Percentiles rank a stretch among this genome's conserved stretches.
Conservation (phyloP, 2,888 invertebrate species). For the Theretra japonica region DNA sequence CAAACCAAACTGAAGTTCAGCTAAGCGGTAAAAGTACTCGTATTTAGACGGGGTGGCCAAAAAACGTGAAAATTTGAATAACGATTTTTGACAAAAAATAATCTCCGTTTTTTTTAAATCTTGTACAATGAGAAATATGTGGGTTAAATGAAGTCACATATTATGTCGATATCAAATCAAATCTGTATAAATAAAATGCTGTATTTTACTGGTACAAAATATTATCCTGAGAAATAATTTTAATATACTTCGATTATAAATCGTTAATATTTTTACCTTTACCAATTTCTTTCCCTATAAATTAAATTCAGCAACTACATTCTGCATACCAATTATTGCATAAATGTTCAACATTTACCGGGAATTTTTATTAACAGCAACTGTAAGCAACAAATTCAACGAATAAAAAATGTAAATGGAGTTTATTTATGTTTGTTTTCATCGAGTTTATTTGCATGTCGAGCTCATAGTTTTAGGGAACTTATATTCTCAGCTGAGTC, state of each 20-base stretch:
- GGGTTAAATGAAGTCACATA: no score
- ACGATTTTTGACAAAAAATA: no score
- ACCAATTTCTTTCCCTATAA: background rate
- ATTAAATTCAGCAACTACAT: background rate
- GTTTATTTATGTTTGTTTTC: background rate
- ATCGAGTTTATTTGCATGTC: conserved; percentile 1
- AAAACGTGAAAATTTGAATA: no score
- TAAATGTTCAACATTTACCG: background rate
- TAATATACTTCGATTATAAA: background rate
- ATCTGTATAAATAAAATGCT: no score
- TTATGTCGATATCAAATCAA: no score
- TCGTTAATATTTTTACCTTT: background rate
- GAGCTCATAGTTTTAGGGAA: background rate
- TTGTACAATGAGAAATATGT: no score
- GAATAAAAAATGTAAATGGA: conserved; percentile 4
- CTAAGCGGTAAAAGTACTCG: no score
- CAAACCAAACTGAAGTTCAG: no score
- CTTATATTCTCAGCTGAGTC: background rate
- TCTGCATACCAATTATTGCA: background rate
- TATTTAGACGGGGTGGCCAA: no score
- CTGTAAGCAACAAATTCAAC: background rate
- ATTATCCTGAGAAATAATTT: no score
- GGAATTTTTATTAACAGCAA: background rate
- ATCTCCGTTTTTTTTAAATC: no score
- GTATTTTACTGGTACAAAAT: no score